These are phyloP conservation scores for Eidolon dupreanum DNA, from an alignment of 2,797 vertebrate species.

Conservation along the genomic window DNA sequence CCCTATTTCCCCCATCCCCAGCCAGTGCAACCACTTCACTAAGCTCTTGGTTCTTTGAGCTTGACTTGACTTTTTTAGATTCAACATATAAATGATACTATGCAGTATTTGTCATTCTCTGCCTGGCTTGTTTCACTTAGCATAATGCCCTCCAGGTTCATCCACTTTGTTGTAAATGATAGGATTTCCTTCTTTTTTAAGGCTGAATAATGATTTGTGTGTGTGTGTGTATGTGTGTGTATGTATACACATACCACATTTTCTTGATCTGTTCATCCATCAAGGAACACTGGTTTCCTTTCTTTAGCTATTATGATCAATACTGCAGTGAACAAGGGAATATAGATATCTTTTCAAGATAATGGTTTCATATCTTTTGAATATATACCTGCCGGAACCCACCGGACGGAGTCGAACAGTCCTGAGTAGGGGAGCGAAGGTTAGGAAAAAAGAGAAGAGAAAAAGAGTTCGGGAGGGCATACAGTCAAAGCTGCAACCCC, in stretches of 20 bases:
- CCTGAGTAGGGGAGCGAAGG: too few relatives aligned
- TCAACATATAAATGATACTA: not conserved
- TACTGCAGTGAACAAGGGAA: not conserved
- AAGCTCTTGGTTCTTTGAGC: not conserved
- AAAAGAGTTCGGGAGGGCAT: too few relatives aligned
- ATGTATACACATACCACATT: not conserved
- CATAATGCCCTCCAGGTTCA: not conserved
- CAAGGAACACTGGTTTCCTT: not conserved
- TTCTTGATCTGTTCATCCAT: not conserved
- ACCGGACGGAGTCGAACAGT: too few relatives aligned
- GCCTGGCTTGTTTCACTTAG: not conserved
- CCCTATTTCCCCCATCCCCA: not conserved
- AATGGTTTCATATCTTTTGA: not conserved
- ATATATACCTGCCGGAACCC: too few relatives aligned
- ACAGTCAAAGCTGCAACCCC: too few relatives aligned
- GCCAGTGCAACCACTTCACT: not conserved
- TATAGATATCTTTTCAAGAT: not conserved
- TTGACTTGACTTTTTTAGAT: not conserved
- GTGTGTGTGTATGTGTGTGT: too few relatives aligned
- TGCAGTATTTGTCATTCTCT: not conserved
- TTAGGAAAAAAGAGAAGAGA: too few relatives aligned
- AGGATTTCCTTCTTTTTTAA: not conserved
- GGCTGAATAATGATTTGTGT: not conserved
- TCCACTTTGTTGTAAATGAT: not conserved
- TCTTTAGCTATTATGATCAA: not conserved